A percentile compares a stretch with the other conserved stretches of the same genome.
Conservation (phyloP, 2,888 invertebrate species). For the Hirtodrosophila trivittata region DNA sequence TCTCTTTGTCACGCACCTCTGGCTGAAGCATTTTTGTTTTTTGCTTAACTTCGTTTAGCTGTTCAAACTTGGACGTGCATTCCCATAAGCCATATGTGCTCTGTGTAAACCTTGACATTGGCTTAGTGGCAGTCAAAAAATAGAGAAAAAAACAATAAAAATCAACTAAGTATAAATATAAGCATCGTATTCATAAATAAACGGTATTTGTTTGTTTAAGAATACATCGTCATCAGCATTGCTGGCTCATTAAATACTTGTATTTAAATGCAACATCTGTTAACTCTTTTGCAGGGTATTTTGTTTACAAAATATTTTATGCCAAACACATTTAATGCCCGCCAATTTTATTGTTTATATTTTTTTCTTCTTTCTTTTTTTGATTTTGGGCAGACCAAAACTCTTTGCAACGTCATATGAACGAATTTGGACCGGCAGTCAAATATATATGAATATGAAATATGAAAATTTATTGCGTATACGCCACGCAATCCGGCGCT, state of each 20-base stretch:
- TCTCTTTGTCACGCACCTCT: background rate
- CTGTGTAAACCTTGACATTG: conserved; percentile 49
- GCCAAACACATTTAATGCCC: conserved; percentile 50
- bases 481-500: conserved; percentile 51
- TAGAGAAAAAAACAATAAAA: background rate
- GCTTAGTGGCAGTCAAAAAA: conserved; percentile 31
- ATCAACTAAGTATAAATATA: too few relatives aligned
- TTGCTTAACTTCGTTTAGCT: conserved; percentile 26
- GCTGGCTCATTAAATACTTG: conserved; percentile 45
- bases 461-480: conserved; percentile 79
- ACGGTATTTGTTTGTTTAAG: conserved; percentile 53
- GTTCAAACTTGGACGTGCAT: conserved; percentile 6
- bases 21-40: too few relatives aligned
- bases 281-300: conserved; percentile 42
- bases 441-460: conserved; percentile 56
- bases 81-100: conserved; percentile 24
- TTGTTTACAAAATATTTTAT: conserved; percentile 66
- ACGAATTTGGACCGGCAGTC: conserved; percentile 18
- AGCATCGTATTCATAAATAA: conserved; percentile 48
- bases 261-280: conserved; percentile 71
- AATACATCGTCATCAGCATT: conserved; percentile 41
- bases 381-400: conserved; percentile 18
- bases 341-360: conserved; percentile 57
- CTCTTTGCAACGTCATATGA: conserved; percentile 57
- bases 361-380: conserved; percentile 17